Conservation (phyloP, 2,797 vertebrate species). For the Phalloptychus januarius region DNA sequence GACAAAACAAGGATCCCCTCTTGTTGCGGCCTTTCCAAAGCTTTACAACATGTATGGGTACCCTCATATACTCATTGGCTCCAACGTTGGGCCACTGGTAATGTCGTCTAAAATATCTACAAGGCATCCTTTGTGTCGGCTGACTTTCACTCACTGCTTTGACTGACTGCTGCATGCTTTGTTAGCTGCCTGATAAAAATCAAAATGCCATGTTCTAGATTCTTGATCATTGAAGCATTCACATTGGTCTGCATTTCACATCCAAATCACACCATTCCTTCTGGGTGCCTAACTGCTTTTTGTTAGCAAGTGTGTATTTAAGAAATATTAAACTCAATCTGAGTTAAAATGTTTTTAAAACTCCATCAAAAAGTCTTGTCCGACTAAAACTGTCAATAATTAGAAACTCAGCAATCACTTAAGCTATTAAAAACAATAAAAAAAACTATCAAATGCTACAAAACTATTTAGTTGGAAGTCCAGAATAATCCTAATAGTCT, state of each 20-base stretch:
- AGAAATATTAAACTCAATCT: not conserved
- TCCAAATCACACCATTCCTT: conserved; percentile 5
- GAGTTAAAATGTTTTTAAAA: not conserved
- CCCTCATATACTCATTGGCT: not conserved
- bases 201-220: not conserved
- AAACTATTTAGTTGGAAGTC: not conserved
- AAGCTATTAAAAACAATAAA: not conserved
- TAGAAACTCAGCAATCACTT: not conserved
- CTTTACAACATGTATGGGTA: not conserved
- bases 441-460: not conserved
- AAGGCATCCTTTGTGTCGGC: not conserved
- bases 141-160: not conserved
- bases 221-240: not conserved
- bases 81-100: not conserved
- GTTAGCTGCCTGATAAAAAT: not conserved
- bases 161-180: not conserved
- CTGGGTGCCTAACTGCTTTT: conserved; percentile 7
- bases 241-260: not conserved
- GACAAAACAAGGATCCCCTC: not conserved
- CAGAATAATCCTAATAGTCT: not conserved
- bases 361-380: not conserved
- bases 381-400: not conserved
- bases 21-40: not conserved
- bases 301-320: not conserved
- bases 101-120: not conserved